Evolutionary conservation across 2,797 vertebrate species (phyloP), one percentile per base, ranked within the genome.

Genomic region (Etheostoma nigrum): DNA sequence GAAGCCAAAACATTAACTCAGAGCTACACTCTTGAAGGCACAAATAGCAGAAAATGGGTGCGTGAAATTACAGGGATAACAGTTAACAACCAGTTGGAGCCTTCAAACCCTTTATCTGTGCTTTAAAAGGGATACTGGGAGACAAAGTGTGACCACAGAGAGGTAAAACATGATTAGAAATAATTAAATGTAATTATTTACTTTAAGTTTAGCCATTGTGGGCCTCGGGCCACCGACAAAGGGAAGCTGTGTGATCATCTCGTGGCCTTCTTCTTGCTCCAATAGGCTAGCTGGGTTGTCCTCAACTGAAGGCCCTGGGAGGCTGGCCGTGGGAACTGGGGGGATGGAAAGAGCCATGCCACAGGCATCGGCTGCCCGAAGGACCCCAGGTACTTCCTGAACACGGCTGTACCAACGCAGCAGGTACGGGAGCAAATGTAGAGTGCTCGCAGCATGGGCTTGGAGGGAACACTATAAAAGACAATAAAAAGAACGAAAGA

Each of bases 211-310:
- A 60, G 95, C 96, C 94, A 99, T 96, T 27, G 98, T 99, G 78
- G 98, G 98, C 82, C 98, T 96, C 11, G 98, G 98, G 67, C 98
- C 98, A 64, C 98, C 98, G 27, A 96, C 84, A 86, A 99, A 99
- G 36, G 89, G 79, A 79, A 81, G 78, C 33, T 96, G 92, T 18
- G 85, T 84, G 19, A 83, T 86, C 25, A 76, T 86, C 51, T 95
- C 95, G 68, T 91, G 86, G 58, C 42, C 72, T 67, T 81, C 61
- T 14, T 94, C 92, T 78, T 92, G 85, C 55, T 90, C 85, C 52
- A 53, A 23, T 58, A 51, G 71, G 27, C 49, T 63, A 16, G 65
- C 10, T 72, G 60, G 55, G 5, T 62, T 5, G 48, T 69, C 42
- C 63, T 80, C 78, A 15, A 73, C 25, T 83, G 75, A 51, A 13